Conservation (phyloP, 2,113 vertebrate genomes). For the Benitochromis conjunctus region DNA sequence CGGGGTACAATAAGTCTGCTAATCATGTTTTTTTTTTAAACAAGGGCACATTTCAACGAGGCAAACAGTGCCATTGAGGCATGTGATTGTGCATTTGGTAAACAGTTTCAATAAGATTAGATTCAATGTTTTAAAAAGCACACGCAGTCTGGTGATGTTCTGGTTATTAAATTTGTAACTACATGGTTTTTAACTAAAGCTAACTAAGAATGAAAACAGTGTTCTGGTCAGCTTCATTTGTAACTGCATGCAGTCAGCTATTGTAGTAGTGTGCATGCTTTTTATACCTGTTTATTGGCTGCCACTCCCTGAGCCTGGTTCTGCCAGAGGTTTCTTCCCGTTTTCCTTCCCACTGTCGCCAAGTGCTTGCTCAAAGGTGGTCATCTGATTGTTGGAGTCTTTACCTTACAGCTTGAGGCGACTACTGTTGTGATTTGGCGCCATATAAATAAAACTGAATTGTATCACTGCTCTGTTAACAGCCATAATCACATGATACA, state of each 20-base stretch:
- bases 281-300: neutral
- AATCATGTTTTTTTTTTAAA: neutral
- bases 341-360: neutral
- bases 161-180: neutral
- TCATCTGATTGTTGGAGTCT: neutral
- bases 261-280: neutral
- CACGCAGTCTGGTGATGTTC: neutral
- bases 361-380: neutral
- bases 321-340: neutral
- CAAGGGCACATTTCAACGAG: neutral
- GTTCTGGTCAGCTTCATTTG: neutral
- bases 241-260: neutral
- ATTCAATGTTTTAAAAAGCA: neutral
- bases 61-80: neutral
- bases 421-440: neutral
- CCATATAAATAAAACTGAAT: neutral
- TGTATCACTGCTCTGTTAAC: neutral
- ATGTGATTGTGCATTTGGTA: neutral
- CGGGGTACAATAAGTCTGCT: neutral
- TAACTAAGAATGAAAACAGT: neutral
- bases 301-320: neutral
- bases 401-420: neutral
- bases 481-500: neutral
- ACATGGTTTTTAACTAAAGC: neutral
- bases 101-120: neutral